Evolutionary conservation across 2,797 vertebrate species (phyloP), one percentile per base, ranked within the genome.

Genomic region (Silurus lanzhouensis): DNA sequence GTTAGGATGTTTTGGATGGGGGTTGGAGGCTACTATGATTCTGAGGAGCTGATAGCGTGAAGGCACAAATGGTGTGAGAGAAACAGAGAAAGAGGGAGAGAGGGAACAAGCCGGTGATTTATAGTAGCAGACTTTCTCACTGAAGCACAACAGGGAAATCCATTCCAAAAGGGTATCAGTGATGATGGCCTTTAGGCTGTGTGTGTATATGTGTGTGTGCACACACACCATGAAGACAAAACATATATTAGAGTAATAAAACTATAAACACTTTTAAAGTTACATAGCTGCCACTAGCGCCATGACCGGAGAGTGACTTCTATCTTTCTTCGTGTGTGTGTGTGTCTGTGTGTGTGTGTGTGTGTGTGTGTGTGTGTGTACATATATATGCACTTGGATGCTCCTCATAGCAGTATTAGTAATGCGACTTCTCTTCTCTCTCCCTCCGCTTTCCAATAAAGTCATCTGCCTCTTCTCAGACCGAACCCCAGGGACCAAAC

Each of bases 41-140:
- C 83, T 79, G 86, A 64, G 74, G 77, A 89, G 84, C 78, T 60
- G 71, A 64, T 68, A 67, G 87, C 61, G 80, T 85, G 74, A 64
- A 14, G n/a, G 38, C 44, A 83, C 60, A 74, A 83, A 83, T 83
- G 57, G 81, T 81, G 82, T 80, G 48, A 52, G 48, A 52, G 48
- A 38, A 38, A 38, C 38, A 38, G 38, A 38, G 38, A 38, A 38
- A 52, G 48, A 52, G 48, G 10, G 84, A 86, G 87, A 89, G 84
- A 91, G 91, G 44, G 84, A 95, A 95, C 91, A 94, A 90, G 90
- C 89, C 92, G 89, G 92, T 97, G 96, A 98, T 98, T 98, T 97
- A 98, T 92, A 92, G 93, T 92, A 93, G 91, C 89, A 90, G 93
- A 92, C 92, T 91, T 91, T 93, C 91, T 92, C 93, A 95, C 93